phyloP scores from a whole-genome alignment of 1,140 invertebrate genomes.

The Fopius arisanus region DNA sequence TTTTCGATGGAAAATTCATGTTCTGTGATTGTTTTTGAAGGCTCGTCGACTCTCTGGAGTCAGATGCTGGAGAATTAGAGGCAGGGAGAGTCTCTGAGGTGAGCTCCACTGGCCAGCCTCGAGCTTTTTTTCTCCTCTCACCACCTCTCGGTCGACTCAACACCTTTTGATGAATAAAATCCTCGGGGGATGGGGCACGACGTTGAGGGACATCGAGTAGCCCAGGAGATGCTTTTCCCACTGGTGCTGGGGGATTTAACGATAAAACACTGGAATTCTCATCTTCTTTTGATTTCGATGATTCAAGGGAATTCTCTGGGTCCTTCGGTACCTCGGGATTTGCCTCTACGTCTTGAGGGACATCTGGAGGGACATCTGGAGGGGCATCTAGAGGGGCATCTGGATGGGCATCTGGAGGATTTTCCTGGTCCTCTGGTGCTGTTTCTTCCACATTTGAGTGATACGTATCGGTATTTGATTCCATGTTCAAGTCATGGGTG shows the following conservation, averaged over 20 bases:
- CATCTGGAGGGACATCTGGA: neutral
- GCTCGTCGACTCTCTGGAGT: slow-evolving; percentile 10
- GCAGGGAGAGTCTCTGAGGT: neutral
- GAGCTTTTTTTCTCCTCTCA: neutral
- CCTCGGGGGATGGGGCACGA: neutral
- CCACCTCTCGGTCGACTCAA: neutral
- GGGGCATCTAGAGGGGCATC: neutral
- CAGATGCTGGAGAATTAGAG: neutral
- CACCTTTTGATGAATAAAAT: neutral
- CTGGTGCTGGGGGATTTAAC: neutral
- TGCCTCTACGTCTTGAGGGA: neutral
- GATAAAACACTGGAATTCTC: no score
- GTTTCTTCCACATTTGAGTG: no score
- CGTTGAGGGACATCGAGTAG: neutral
- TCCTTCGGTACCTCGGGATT: neutral
- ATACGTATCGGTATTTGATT: neutral
- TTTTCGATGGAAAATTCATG: neutral
- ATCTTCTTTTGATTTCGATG: neutral
- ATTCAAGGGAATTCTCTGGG: neutral
- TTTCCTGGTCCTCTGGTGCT: no score
- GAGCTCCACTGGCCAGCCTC: neutral
- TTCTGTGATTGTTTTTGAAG: neutral
- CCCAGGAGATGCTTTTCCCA: neutral
- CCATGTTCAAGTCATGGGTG: no score
- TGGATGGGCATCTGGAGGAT: neutral